Evolutionary conservation across 1,140 invertebrate species (phyloP).

Genomic region (Leptopilina clavipes): DNA sequence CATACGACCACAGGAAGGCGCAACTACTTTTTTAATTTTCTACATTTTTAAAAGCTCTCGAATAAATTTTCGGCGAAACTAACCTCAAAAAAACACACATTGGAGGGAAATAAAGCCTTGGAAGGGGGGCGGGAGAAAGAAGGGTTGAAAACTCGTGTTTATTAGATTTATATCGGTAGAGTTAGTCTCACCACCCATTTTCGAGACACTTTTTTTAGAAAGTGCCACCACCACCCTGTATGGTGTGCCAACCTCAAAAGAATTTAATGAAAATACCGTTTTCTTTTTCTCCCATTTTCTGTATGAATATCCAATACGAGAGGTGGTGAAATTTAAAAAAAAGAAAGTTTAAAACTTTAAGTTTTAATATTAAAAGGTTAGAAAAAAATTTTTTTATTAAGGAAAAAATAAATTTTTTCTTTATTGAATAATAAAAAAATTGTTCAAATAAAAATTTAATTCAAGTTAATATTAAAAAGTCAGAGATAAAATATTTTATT

Average conservation of each 20-base stretch:
- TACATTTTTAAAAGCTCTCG: slow-evolving; percentile 56
- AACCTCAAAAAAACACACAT: slow-evolving; percentile 45
- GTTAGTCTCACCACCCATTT: slow-evolving; percentile 48
- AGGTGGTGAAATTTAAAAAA: no score
- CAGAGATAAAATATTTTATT: no score
- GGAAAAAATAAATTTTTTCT: no score
- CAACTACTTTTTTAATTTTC: slow-evolving; percentile 61
- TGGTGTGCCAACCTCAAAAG: slow-evolving; percentile 60
- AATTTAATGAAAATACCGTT: slow-evolving; percentile 71
- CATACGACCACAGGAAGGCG: slow-evolving; percentile 56
- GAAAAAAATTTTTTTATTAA: no score
- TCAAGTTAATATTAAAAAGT: no score
- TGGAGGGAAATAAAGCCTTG: slow-evolving; percentile 52
- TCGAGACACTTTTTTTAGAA: slow-evolving; percentile 66
- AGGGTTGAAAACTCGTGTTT: slow-evolving; percentile 51
- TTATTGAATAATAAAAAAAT: no score
- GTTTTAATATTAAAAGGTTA: no score
- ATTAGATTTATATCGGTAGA: slow-evolving; percentile 67
- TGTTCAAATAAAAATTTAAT: no score
- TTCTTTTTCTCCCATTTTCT: slow-evolving; percentile 52
- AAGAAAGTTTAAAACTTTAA: no score
- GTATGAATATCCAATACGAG: no score
- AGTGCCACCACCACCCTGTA: slow-evolving; percentile 48
- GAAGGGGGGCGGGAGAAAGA: no score
- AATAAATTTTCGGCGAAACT: slow-evolving; percentile 59